Base-by-base conservation (phyloP, 23 tunicate genomes). In the Halocynthia aurantium region DNA sequence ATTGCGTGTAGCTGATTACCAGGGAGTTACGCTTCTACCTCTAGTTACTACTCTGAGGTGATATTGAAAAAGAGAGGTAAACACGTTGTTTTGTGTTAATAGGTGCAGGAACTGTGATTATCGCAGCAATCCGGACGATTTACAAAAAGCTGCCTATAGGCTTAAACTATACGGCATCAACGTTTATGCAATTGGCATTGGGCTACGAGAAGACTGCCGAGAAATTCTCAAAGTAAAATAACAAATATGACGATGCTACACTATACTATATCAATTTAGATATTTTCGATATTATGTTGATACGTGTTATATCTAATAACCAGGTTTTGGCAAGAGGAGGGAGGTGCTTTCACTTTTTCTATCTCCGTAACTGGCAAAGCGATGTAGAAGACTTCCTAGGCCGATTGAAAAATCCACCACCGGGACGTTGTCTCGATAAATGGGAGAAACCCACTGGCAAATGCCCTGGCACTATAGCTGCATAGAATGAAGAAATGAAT, bases 281-380 rank as follows among this genome's bases (percentile, higher is more conserved):
- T 2, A 58, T 58, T 58, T 15, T 4, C 44, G 44, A 31, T 31
- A 4, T 31, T 31, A 0, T 31, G 44, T 31, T 31, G 2, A 58
- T 58, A 58, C 64, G 64, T 58, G 2, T 15, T 58, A 11, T 17
- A n/a, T 0, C 22, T n/a, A 0, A 13, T n/a, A n/a, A 58, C 44
- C 69, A 88, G 95, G 76, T 88, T 57, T 52, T 88, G 6, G 95
- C 95, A 15, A 83, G 86, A 78, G 95, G 95, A 21, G 95, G 95
- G 53, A 52, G 88, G 66, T 88, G 95, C 72, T 88, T 77, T 62
- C 95, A 88, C 73, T 88, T 88, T 71, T 88, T 88, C 72, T 88
- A 71, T 64, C 65, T 88, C 19, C 72, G 63, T 77, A 67, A 80
- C 19, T 88, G 95, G 95, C 84, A 83, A 58, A 73, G 54, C 44